Evolutionary conservation across 2,888 invertebrate genomes (phyloP), one percentile per base, ranked within the genome.

Genomic region (Allacma fusca): DNA sequence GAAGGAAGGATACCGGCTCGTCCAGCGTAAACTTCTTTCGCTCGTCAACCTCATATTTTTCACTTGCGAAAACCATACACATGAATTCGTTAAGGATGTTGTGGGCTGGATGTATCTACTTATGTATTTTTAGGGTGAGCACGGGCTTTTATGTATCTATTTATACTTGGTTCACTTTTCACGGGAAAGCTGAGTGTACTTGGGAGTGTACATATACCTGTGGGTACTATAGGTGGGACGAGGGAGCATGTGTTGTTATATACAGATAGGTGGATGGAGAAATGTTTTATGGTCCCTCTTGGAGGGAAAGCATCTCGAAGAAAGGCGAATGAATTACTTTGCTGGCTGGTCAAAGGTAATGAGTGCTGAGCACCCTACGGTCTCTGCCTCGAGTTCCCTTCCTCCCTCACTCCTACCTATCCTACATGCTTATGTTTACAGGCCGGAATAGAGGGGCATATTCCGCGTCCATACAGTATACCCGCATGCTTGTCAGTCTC

Each of bases 261-360:
- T 13, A 5, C 2, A 19, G 4, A 50, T n/a, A n/a, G 50, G 50
- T 50, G 50, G 50, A 13, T 50, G 67, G 21, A 29, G 34, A 34
- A 21, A 67, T 67, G 67, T 67, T 67, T 67, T 67, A 67, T 67
- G 29, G 67, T 67, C n/a, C 29, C 28, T 67, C 34, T 67, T 21
- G 34, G 29, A 34, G 34, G 67, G 28, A 67, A 67, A 67, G 67
- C 29, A 67, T 67, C 67, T 67, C 29, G 29, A 50, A 50, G 67
- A 67, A 67, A 40, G 40, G 44, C 28, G 71, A 28, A 71, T 50
- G 50, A 71, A 71, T 50, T 71, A 24, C 57, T 50, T 28, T 44
- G 57, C 44, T 71, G 71, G 71, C 50, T 71, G 71, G 71, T 71
- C 71, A 71, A 71, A 71, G 71, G 71, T 71, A 71, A 71, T 71